A percentile compares a stretch with the other conserved stretches of the same genome.
phyloP scores from a whole-genome alignment of 2,797 vertebrate species.

The Hippocampus kuda region DNA sequence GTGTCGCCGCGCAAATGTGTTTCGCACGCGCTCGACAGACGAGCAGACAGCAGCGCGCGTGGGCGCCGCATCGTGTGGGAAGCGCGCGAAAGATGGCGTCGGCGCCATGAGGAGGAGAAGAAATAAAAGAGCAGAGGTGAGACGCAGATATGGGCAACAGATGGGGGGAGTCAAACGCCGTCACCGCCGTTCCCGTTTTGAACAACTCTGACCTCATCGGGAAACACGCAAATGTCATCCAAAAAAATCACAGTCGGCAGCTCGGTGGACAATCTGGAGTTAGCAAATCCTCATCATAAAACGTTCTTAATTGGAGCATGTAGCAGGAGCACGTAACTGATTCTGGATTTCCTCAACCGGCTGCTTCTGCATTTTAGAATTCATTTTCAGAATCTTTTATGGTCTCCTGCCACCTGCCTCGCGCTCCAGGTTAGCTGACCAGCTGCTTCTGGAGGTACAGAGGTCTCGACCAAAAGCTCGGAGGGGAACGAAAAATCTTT shows the following conservation, averaged over 20 bases:
- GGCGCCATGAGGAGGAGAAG: neutral
- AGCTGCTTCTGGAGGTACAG: no score
- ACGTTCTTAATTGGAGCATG: neutral
- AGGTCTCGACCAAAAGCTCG: no score
- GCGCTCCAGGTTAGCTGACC: no score
- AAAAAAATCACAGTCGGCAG: neutral
- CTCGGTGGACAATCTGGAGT: neutral
- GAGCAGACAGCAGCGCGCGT: slow-evolving; percentile 36
- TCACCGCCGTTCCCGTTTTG: neutral
- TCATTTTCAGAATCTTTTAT: no score
- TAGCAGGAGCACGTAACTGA: neutral
- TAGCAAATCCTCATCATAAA: no score
- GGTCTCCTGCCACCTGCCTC: no score
- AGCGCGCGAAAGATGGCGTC: slow-evolving; percentile 1
- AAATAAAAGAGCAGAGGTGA: slow-evolving; percentile 35
- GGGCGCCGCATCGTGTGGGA: slow-evolving; percentile 25
- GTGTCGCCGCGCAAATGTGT: slow-evolving; percentile 14
- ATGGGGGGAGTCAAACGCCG: neutral
- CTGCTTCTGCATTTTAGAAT: no score
- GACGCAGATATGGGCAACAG: neutral
- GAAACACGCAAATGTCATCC: slow-evolving; percentile 4
- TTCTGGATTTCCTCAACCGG: no score
- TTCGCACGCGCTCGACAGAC: slow-evolving; percentile 15
- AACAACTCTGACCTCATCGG: neutral
- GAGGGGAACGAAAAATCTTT: no score